Base-by-base conservation (phyloP, 2,888 invertebrate species). In the Synergus itoensis region DNA sequence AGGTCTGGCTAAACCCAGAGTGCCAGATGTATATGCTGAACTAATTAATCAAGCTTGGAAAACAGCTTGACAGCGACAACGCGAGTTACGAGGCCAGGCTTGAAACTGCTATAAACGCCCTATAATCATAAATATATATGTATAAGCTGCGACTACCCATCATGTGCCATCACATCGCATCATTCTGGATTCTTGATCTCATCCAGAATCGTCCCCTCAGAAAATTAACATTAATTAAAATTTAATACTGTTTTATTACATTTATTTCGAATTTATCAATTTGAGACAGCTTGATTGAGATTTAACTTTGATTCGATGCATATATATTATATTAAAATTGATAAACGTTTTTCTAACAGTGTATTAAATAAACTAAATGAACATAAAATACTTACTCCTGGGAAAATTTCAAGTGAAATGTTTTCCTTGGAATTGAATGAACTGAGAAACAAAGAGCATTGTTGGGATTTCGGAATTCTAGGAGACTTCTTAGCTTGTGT, bases 21-120 rank as follows among this genome's bases (percentile, higher is more conserved):
- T 81, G 83, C 76, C 48, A 76, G 67, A 53, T 60, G 77, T 73
- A 36, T 73, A 73, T 53, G 73, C 36, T 28, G 53, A 79, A 81
- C 84, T 86, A 88, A 88, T 87, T 88, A 87, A 88, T 88, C 88
- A 87, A 86, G 84, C 84, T 86, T 82, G 80, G 86, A 85, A 86
- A 86, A 85, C 84, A 86, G 86, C 83, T 84, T 84, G 86, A 86
- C 87, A 85, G 84, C 80, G 77, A 82, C 85, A 84, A 83, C 86
- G 84, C 83, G 83, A 84, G 79, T 80, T 80, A 77, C 77, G 78
- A 76, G 77, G 76, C 77, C 73, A 80, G 63, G 79, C 81, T 69
- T 82, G 84, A 81, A 85, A 84, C 84, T 84, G 84, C 84, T 84
- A 85, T 85, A 86, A 87, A 86, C 85, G 86, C 83, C 84, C 84